A percentile compares a stretch with the other conserved stretches of the same genome.
Evolutionary conservation across 35 echinoderm and acorn worm genomes (phyloP).

Genomic region (Patiria miniata): DNA sequence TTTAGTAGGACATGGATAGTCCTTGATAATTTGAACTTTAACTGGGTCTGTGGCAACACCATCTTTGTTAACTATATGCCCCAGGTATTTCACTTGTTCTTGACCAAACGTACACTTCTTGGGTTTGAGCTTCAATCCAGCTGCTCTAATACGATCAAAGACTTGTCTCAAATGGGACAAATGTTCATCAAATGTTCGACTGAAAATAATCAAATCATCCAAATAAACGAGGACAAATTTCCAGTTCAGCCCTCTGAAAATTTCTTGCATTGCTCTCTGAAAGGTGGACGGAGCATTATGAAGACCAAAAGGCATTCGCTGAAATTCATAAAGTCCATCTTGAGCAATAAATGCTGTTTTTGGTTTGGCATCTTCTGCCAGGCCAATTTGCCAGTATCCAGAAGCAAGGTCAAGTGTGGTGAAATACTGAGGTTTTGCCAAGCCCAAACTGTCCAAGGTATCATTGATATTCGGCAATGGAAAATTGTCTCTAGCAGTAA

Average conservation of each 20-base stretch:
- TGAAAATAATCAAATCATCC: constrained; percentile 47
- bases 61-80: constrained; percentile 45
- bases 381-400: constrained; percentile 43
- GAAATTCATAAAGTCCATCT: constrained; percentile 38
- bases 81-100: constrained; percentile 40
- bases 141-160: constrained; percentile 22
- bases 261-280: constrained; percentile 45
- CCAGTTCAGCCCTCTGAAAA: constrained; percentile 46
- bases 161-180: constrained; percentile 34
- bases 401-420: constrained; percentile 40
- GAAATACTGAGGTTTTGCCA: constrained; percentile 16
- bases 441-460: constrained; percentile 43
- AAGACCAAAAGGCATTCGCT: too few relatives aligned
- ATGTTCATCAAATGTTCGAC: constrained; percentile 27
- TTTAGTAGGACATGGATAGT: constrained; percentile 34
- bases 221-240: constrained; percentile 39
- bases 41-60: constrained; percentile 41
- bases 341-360: constrained; percentile 42
- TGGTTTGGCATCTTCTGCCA: neutral
- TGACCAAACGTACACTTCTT: constrained; percentile 45
- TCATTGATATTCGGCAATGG: constrained; percentile 30
- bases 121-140: constrained; percentile 38
- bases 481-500: neutral
- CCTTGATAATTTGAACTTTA: constrained; percentile 27
- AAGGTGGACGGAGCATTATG: constrained; percentile 16